phyloP scores from a whole-genome alignment of 2,888 invertebrate species.

The Stramonita haemastoma region DNA sequence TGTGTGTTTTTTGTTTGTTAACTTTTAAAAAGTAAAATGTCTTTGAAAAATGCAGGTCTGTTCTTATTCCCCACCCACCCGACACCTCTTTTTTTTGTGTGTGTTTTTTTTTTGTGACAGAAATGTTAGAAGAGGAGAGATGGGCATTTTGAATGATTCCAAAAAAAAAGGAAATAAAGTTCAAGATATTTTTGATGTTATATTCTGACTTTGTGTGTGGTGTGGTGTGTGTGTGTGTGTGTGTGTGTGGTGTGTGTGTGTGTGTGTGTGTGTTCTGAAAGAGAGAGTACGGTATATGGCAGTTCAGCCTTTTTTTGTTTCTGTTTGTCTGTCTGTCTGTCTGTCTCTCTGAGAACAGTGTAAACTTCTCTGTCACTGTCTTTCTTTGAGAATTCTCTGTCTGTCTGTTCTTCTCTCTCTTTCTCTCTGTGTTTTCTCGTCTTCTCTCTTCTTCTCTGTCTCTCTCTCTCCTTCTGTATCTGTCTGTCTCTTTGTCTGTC shows the following conservation, averaged over 20 bases:
- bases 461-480: not conserved
- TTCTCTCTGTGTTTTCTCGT: not conserved
- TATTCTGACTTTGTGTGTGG: too few species aligned
- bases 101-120: not conserved
- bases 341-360: not conserved
- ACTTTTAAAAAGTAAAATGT: not conserved
- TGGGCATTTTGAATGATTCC: not conserved
- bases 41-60: not conserved
- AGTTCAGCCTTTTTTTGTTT: not conserved
- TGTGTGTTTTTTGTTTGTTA: not conserved
- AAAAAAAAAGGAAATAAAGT: not conserved
- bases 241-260: too few species aligned
- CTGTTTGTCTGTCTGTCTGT: not conserved
- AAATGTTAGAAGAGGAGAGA: not conserved
- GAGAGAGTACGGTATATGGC: too few species aligned
- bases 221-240: too few species aligned
- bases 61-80: not conserved
- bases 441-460: not conserved
- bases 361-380: not conserved
- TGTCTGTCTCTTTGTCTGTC: not conserved
- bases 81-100: not conserved
- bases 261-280: too few species aligned
- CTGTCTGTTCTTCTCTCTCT: not conserved
- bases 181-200: conserved; percentile 10
- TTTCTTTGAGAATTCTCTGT: not conserved